Evolutionary conservation across 2,888 invertebrate species (phyloP).

Genomic region (Acronicta leporina): DNA sequence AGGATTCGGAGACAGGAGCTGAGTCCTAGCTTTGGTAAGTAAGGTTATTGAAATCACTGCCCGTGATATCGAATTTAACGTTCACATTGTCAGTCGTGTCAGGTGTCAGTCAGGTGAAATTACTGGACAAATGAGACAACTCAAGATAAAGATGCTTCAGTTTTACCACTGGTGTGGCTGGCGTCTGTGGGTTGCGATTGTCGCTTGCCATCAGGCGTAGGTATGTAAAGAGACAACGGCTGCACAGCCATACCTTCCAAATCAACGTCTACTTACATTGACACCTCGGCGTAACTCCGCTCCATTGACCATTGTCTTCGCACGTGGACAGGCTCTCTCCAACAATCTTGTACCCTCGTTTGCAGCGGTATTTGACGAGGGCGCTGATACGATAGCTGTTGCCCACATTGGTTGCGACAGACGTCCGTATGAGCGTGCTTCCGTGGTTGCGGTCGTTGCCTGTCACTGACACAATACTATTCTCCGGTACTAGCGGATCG

Average conservation of each 20-base stretch:
- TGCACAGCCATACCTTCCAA: neutral
- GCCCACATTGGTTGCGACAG: constrained; percentile 90
- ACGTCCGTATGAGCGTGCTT: constrained; percentile 93
- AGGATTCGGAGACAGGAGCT: too few relatives aligned
- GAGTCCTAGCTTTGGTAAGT: too few relatives aligned
- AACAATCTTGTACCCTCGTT: constrained; percentile 95
- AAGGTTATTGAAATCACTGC: too few relatives aligned
- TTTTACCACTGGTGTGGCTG: too few relatives aligned
- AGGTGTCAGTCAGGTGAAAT: too few relatives aligned
- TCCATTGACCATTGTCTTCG: constrained; percentile 96
- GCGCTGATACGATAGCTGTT: constrained; percentile 96
- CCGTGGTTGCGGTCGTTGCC: constrained; percentile 97
- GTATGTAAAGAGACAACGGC: too few relatives aligned
- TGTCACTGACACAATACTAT: constrained; percentile 96
- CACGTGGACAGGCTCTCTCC: constrained; percentile 96
- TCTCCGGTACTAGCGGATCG: constrained; percentile 94
- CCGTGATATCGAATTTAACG: too few relatives aligned
- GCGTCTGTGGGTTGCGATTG: too few relatives aligned
- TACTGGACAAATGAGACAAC: too few relatives aligned
- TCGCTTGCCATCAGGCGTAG: too few relatives aligned
- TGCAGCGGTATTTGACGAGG: constrained; percentile 96
- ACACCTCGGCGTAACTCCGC: constrained; percentile 94
- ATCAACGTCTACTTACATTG: constrained; percentile 91
- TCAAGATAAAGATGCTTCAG: too few relatives aligned
- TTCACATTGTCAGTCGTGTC: too few relatives aligned